A percentile compares a stretch with the other conserved stretches of the same genome.
phyloP scores from a whole-genome alignment of 1,140 invertebrate genomes.

The Pseudomyrmex concolor region DNA sequence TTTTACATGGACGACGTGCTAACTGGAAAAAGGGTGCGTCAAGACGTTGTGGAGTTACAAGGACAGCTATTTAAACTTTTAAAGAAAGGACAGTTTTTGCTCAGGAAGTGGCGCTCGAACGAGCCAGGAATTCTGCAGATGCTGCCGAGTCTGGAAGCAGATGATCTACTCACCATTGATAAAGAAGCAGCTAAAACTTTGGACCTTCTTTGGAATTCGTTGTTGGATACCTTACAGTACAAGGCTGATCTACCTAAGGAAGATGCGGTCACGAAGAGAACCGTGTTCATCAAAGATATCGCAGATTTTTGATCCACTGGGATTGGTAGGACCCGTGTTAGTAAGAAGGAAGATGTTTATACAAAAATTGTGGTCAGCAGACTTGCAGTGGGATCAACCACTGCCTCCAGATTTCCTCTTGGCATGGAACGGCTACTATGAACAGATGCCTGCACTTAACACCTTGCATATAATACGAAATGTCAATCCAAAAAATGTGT shows the following conservation, averaged over 20 bases:
- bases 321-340: slow-evolving; percentile 5
- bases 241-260: neutral
- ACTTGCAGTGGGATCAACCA: neutral
- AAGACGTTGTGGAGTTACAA: neutral
- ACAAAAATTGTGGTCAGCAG: slow-evolving; percentile 23
- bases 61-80: neutral
- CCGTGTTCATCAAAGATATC: slow-evolving; percentile 29
- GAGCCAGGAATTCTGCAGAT: neutral
- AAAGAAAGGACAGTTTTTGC: neutral
- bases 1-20: slow-evolving; percentile 31
- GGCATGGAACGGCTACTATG: neutral
- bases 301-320: slow-evolving; percentile 46
- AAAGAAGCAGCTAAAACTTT: neutral
- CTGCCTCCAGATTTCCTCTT: neutral
- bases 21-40: neutral
- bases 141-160: neutral
- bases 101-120: slow-evolving; percentile 31
- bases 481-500: neutral
- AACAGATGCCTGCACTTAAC: neutral
- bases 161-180: neutral
- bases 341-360: slow-evolving; percentile 45
- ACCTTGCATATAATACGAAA: neutral
- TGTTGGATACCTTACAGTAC: neutral
- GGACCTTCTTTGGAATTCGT: neutral
- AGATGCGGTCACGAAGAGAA: slow-evolving; percentile 10